These are phyloP conservation scores for Benthosema pterotum DNA, from an alignment of 2,797 vertebrate species.

Conservation along the genomic window DNA sequence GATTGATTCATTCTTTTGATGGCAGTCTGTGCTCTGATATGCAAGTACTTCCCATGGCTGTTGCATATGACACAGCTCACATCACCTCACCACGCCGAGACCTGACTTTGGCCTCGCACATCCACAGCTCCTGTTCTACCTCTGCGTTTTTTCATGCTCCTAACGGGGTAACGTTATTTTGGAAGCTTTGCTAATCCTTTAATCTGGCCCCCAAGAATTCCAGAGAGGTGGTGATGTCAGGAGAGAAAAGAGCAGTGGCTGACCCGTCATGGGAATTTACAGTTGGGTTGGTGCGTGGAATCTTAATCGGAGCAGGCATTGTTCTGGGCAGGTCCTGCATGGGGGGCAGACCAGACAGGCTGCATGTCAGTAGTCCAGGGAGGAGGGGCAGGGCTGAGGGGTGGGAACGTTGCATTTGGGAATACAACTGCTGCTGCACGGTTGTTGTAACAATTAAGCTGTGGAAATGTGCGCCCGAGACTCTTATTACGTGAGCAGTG, in stretches of 20 bases:
- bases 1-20: not conserved
- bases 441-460: conserved; percentile 34
- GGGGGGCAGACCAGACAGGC: conserved; percentile 59
- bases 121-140: conserved; percentile 22
- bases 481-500: conserved; percentile 1
- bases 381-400: conserved; percentile 13
- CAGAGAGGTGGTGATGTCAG: conserved; percentile 78
- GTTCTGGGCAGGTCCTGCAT: conserved; percentile 69
- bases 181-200: conserved; percentile 76
- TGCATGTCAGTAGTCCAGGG: conserved; percentile 46
- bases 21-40: no score
- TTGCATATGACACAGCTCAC: not conserved
- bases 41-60: no score
- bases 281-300: conserved; percentile 81
- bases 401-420: conserved; percentile 38
- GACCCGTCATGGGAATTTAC: conserved; percentile 82
- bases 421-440: conserved; percentile 34
- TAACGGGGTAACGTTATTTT: conserved; percentile 56
- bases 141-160: conserved; percentile 30
- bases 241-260: conserved; percentile 73
- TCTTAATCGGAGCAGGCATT: conserved; percentile 76
- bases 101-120: conserved; percentile 9
- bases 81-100: not conserved
- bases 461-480: conserved; percentile 1
- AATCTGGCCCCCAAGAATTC: conserved; percentile 74